These are phyloP conservation scores for Cyprichromis sp. DNA, from an alignment of 2,113 vertebrate species.

Conservation along the genomic window DNA sequence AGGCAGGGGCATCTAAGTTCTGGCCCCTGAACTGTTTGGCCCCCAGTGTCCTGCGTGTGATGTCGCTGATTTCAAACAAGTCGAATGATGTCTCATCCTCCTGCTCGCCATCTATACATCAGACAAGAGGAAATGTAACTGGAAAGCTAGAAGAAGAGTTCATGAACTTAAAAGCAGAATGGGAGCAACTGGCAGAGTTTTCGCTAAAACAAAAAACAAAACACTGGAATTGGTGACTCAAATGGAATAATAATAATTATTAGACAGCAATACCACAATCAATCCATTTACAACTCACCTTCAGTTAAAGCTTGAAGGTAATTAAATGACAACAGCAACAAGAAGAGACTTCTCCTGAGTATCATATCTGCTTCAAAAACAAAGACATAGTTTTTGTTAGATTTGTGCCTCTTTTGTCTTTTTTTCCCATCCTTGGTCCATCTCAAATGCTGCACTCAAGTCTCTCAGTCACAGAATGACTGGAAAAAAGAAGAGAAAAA, in stretches of 20 bases:
- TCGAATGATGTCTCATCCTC: slow-evolving; percentile 82
- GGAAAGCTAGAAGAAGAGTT: neutral
- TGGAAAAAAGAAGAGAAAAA: neutral
- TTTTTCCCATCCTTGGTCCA: neutral
- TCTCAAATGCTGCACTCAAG: neutral
- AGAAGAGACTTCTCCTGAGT: slow-evolving; percentile 70
- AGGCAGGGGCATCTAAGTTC: slow-evolving; percentile 76
- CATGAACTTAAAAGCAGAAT: neutral
- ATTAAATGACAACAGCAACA: slow-evolving; percentile 70
- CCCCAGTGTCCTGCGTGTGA: slow-evolving; percentile 87
- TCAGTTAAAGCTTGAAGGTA: slow-evolving; percentile 70
- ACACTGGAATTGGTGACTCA: neutral
- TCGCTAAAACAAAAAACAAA: neutral
- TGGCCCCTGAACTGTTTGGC: slow-evolving; percentile 90
- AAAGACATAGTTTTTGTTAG: neutral
- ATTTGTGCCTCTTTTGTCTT: neutral
- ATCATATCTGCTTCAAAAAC: slow-evolving; percentile 76
- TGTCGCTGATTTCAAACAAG: slow-evolving; percentile 85
- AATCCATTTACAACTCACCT: slow-evolving; percentile 64
- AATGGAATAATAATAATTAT: neutral
- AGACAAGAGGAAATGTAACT: neutral
- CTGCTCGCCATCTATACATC: slow-evolving; percentile 74
- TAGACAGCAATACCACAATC: neutral
- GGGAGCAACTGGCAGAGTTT: neutral
- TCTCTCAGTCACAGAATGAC: neutral